Percentiles rank a stretch among this genome's conserved stretches.
These are phyloP conservation scores for Stenotaenia linearis DNA, from an alignment of 2,888 invertebrate species.

Conservation along the genomic window DNA sequence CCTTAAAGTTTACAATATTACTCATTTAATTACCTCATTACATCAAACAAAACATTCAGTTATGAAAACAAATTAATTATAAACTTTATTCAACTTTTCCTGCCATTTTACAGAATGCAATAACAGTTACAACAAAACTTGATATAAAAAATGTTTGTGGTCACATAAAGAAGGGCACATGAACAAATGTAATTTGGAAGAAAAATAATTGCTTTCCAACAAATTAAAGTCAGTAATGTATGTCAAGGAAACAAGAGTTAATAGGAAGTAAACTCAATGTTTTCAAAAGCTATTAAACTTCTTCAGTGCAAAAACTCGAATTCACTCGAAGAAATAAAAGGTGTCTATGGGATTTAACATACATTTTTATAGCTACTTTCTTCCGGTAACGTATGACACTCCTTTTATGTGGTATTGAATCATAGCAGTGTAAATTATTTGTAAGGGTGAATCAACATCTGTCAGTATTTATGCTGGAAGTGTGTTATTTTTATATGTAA, in stretches of 20 bases:
- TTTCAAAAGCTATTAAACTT: not conserved
- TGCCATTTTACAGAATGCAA: not conserved
- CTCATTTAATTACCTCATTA: not conserved
- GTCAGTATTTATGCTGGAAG: too few relatives aligned
- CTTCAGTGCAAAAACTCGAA: not conserved
- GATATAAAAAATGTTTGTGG: not conserved
- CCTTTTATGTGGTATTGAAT: too few relatives aligned
- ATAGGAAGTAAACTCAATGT: not conserved
- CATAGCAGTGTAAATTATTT: too few relatives aligned
- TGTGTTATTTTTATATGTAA: too few relatives aligned
- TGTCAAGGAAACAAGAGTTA: not conserved
- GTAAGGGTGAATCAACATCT: too few relatives aligned
- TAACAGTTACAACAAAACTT: not conserved
- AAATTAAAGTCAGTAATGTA: too few relatives aligned
- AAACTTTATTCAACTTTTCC: not conserved
- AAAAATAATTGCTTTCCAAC: not conserved
- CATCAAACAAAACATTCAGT: not conserved
- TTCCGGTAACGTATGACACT: too few relatives aligned
- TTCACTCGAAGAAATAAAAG: not conserved
- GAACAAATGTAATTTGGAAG: not conserved
- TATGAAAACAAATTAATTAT: not conserved
- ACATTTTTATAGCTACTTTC: too few relatives aligned
- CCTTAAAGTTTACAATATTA: not conserved
- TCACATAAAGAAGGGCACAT: not conserved
- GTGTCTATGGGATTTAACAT: too few relatives aligned